These are phyloP conservation scores for Folsomia manolachei DNA, from an alignment of 2,888 invertebrate genomes.

Conservation along the genomic window DNA sequence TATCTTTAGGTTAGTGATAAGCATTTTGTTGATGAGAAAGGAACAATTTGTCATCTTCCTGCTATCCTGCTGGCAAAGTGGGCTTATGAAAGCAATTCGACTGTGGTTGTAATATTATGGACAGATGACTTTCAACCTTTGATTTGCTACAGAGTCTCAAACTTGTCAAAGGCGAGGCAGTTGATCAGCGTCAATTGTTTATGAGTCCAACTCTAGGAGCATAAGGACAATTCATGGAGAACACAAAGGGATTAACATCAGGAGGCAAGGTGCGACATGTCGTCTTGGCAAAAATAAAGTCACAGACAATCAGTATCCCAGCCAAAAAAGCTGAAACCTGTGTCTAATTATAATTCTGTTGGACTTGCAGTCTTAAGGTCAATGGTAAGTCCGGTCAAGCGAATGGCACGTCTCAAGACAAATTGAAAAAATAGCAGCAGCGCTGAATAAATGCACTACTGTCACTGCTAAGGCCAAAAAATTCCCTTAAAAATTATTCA, in stretches of 20 bases:
- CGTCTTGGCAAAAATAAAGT: not conserved
- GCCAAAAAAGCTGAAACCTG: no score
- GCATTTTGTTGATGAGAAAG: not conserved
- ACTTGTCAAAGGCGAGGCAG: not conserved
- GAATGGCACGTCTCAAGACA: no score
- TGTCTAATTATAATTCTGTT: not conserved
- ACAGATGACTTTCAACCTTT: not conserved
- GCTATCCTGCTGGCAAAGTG: not conserved
- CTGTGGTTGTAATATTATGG: not conserved
- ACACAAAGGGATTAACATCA: not conserved
- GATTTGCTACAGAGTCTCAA: not conserved
- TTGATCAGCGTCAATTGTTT: not conserved
- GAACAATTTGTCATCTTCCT: conserved; percentile 4
- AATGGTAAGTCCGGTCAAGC: not conserved
- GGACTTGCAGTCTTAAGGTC: not conserved
- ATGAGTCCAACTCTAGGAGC: not conserved
- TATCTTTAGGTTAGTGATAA: no score
- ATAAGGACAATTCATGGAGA: not conserved
- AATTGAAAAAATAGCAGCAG: no score
- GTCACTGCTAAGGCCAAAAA: no score
- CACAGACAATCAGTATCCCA: not conserved
- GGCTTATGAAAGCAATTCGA: not conserved
- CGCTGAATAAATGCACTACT: no score
- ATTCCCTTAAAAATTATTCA: no score
- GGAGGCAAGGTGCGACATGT: not conserved